Evolutionary conservation across 2,888 invertebrate species (phyloP), one percentile per base, ranked within the genome.

Genomic region (Harpalus rubripes): DNA sequence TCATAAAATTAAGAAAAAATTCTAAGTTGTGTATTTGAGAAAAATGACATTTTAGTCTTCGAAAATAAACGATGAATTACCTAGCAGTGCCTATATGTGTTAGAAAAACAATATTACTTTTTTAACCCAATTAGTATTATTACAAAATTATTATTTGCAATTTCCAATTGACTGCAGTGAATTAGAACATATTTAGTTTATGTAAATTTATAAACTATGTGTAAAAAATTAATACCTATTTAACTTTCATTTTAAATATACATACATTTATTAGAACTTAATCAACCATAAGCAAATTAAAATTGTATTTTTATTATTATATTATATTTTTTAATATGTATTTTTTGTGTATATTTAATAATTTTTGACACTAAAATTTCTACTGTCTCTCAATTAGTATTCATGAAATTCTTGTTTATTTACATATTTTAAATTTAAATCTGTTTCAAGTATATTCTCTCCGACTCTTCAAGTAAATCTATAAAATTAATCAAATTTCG

Each of bases 391-490:
- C 58, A 59, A 59, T 59, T 16, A 59, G 15, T 59, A 59, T 59
- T 59, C 16, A 16, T 16, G 2, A 59, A 59, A 6, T 59, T 15
- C 15, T n/a, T 59, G 16, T 59, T 59, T 59, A 16, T 59, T 59
- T 59, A 59, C 16, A 59, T 59, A 3, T 52, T 52, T 52, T 15
- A 59, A 59, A 59, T 59, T 59, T 59, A 16, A 56, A 15, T 16
- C 5, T 59, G 6, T 59, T 59, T 10, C 18, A 59, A 59, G 7
- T 10, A 16, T 59, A n/a, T 59, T 52, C 12, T 16, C 15, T 7
- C 16, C 15, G 2, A 4, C 15, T 59, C 8, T 12, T 6, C 1
- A 4, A 6, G 26, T 26, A 15, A 39, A 39, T 32, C 39, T 68
- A 6, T 39, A 12, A 39, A 39, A 32, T 32, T 26, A 10, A 63